Evolutionary conservation across 2,888 invertebrate species (phyloP).

Genomic region (Agonopterix alstromeriana): DNA sequence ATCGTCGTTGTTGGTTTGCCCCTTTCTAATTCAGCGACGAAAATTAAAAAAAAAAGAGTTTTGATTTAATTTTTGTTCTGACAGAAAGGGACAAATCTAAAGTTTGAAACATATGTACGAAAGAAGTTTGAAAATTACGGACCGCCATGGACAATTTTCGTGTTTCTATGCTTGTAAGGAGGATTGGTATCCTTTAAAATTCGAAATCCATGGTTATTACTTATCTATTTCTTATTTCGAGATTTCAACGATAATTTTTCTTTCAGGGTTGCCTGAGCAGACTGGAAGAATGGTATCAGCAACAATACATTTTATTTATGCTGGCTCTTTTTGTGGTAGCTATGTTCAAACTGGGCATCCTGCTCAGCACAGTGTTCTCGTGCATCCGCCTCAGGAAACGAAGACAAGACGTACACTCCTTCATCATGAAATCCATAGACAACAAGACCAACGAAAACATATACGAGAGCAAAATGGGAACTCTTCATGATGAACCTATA

Average conservation of each 20-base stretch:
- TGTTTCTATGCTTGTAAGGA: no score
- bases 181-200: no score
- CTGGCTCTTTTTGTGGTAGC: conserved; percentile 80
- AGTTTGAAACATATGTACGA: no score
- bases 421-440: conserved; percentile 52
- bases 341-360: conserved; percentile 83
- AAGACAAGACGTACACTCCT: conserved; percentile 59
- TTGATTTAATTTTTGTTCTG: no score
- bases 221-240: background rate
- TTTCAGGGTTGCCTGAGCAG: conserved; percentile 81
- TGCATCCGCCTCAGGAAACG: conserved; percentile 79
- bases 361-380: conserved; percentile 82
- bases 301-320: conserved; percentile 83
- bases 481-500: conserved; percentile 53
- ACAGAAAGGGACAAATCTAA: no score
- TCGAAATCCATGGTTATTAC: no score
- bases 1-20: no score
- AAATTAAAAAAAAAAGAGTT: no score
- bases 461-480: conserved; percentile 50
- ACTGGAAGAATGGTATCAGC: conserved; percentile 86
- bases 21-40: no score
- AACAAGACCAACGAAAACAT: conserved; percentile 57
- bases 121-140: no score
- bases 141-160: no score
- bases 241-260: background rate